Evolutionary conservation across 2,888 invertebrate species (phyloP), one percentile per base, ranked within the genome.

Genomic region (Eupithecia abbreviata): DNA sequence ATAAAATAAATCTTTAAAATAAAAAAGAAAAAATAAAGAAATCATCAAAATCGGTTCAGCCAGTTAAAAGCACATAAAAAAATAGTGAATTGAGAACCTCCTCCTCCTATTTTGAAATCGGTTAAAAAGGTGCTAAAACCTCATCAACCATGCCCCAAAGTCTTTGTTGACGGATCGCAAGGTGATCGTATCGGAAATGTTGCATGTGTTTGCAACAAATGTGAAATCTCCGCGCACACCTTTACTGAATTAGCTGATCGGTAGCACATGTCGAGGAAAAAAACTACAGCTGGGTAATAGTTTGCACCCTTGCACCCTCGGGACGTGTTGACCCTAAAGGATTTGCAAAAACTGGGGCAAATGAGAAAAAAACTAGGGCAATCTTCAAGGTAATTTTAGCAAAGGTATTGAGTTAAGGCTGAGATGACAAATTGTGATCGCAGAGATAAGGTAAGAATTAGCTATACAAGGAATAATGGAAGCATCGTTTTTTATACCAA

Each of bases 211-310:
- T 76, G 81, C 76, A 78, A 81, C 80, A 80, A 82, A 82, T 79
- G 81, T 78, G 71, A 71, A 82, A 81, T 84, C 83, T 82, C 83
- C 81, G 76, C 66, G 72, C 84, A 87, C 91, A 92, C 92, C 92
- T 93, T 94, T 91, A 83, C 84, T 77, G 92, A 93, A 93, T 94
- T 94, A 93, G 94, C 92, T 90, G 92, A 83, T 81, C 81, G 80
- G 86, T 90, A 92, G 91, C 94, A 93, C 92, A 93, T 94, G 94
- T 72, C 90, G 90, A 85, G 82, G 88, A 89, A 93, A 94, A 94
- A 94, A 94, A 93, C 81, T 90, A 89, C 94, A 94, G 92, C 94
- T 92, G 94, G 92, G 92, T 88, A 18, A 55, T 3, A 89, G 87
- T 88, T 88, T 89, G 87, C 74, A 72, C 82, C 73, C 62, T 66